Conservation (phyloP, 2,113 vertebrate genomes). For the Sylvietta virens region DNA sequence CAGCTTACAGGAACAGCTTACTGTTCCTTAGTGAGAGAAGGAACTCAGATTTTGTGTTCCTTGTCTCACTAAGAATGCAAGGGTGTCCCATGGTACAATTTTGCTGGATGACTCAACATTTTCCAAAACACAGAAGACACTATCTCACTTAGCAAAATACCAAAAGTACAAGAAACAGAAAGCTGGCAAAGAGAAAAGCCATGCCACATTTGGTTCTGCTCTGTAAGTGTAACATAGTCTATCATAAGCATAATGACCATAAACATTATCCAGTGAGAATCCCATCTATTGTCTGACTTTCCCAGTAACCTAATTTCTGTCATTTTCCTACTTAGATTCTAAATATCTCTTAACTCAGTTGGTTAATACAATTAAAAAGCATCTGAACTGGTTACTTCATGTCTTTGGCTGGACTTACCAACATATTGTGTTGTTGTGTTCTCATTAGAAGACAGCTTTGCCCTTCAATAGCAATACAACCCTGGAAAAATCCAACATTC, state of each 20-base stretch:
- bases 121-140: neutral
- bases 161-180: neutral
- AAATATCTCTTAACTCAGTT: neutral
- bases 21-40: no score
- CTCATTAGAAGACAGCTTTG: neutral
- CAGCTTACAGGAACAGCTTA: neutral
- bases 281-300: neutral
- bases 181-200: neutral
- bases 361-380: neutral
- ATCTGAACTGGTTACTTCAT: neutral
- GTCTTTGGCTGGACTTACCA: neutral
- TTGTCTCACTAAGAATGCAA: neutral
- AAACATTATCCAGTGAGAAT: neutral
- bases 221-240: neutral
- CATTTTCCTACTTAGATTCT: neutral
- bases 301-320: neutral
- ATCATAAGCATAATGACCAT: neutral
- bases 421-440: neutral
- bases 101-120: neutral
- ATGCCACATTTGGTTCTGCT: neutral
- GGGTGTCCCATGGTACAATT: accelerated
- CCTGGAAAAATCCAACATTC: neutral
- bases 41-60: neutral
- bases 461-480: neutral
- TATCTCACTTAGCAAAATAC: neutral